These are phyloP conservation scores for Oryzias sinensis DNA, from an alignment of 2,797 vertebrate genomes.

Conservation along the genomic window DNA sequence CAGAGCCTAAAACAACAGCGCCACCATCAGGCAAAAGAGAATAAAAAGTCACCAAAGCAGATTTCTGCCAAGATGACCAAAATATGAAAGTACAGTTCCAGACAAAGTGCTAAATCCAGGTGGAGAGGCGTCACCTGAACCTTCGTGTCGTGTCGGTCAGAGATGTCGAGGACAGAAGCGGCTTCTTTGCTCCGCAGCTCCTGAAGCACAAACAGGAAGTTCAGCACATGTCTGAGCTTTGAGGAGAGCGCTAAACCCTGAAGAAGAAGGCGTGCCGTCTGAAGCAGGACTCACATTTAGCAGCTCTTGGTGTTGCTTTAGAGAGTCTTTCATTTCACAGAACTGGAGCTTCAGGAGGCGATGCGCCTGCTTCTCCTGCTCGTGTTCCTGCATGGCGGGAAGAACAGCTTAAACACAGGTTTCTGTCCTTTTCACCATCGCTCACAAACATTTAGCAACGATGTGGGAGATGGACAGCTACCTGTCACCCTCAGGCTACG, in stretches of 20 bases:
- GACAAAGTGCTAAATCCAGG: too few species aligned
- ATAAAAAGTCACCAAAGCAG: constrained; percentile 10
- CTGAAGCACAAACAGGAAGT: constrained; percentile 61
- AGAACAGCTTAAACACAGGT: not conserved
- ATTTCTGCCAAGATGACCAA: constrained; percentile 17
- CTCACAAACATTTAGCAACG: too few species aligned
- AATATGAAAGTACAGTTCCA: too few species aligned
- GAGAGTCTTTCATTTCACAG: constrained; percentile 85
- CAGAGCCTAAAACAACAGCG: constrained; percentile 83
- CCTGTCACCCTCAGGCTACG: too few species aligned
- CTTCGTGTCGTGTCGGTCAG: constrained; percentile 96
- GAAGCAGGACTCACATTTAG: constrained; percentile 82
- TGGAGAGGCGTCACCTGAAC: constrained; percentile 84
- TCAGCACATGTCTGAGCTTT: constrained; percentile 8
- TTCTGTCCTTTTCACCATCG: not conserved
- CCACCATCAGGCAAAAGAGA: constrained; percentile 9
- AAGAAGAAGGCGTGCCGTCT: not conserved
- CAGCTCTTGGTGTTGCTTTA: constrained; percentile 90
- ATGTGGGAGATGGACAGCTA: too few species aligned
- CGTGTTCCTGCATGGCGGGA: constrained; percentile 79
- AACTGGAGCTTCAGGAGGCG: constrained; percentile 88
- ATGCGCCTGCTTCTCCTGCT: constrained; percentile 89
- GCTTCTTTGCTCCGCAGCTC: constrained; percentile 92
- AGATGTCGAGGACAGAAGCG: constrained; percentile 86
- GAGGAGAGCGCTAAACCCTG: not conserved